These are phyloP conservation scores for Ceratina calcarata DNA, from an alignment of 1,140 invertebrate species.

Conservation along the genomic window DNA sequence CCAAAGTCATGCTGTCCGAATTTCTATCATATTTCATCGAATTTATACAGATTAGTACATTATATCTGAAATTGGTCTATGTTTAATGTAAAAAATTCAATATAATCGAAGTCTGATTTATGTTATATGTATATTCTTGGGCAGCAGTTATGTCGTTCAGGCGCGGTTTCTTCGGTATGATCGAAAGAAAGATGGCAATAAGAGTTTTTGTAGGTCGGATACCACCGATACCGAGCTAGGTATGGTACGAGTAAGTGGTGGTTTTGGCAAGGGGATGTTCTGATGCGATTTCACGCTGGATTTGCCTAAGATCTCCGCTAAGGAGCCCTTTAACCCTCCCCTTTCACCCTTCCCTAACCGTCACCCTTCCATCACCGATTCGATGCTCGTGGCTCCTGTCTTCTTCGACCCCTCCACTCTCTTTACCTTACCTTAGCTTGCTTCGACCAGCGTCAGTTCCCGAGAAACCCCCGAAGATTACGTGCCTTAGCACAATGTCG, in stretches of 20 bases:
- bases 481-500: constrained; percentile 59
- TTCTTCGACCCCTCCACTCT: constrained; percentile 42
- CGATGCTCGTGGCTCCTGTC: constrained; percentile 51
- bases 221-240: constrained; percentile 57
- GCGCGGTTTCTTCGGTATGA: not conserved
- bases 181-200: constrained; percentile 29
- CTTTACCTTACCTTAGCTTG: constrained; percentile 25
- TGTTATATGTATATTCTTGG: too few relatives aligned
- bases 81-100: too few relatives aligned
- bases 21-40: not conserved
- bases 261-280: constrained; percentile 76
- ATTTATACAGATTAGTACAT: not conserved
- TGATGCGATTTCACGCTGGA: constrained; percentile 81
- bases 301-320: constrained; percentile 80
- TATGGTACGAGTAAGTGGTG: constrained; percentile 77
- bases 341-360: constrained; percentile 60
- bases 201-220: constrained; percentile 57
- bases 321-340: constrained; percentile 77
- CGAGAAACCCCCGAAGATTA: constrained; percentile 59
- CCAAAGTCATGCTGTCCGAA: not conserved
- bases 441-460: constrained; percentile 53
- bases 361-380: constrained; percentile 63
- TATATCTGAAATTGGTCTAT: too few relatives aligned
- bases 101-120: too few relatives aligned
- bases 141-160: too few relatives aligned